Conservation (phyloP, 2,797 vertebrate genomes). For the Sebastes iracundus region DNA sequence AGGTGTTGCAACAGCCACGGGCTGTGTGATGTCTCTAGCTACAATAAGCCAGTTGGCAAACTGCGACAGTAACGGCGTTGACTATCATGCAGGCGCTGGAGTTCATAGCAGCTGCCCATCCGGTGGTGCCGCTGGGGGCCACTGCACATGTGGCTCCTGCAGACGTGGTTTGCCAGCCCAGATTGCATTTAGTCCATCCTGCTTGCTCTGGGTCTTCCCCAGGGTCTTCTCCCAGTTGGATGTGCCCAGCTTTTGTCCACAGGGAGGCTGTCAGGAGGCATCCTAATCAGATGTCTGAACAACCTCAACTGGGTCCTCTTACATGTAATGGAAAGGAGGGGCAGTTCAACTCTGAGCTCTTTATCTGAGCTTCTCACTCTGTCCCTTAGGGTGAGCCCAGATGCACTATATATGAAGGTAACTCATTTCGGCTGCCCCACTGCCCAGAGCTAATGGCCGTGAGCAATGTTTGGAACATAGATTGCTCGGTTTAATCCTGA, state of each 20-base stretch:
- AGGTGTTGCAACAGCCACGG: too few relatives aligned
- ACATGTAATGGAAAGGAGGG: conserved; percentile 3
- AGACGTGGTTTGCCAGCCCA: background rate
- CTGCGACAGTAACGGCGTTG: too few relatives aligned
- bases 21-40: too few relatives aligned
- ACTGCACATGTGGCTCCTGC: too few relatives aligned
- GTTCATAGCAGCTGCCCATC: too few relatives aligned
- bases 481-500: conserved; percentile 23
- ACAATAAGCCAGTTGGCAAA: too few relatives aligned
- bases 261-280: background rate
- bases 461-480: conserved; percentile 22
- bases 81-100: too few relatives aligned
- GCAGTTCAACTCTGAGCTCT: background rate
- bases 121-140: too few relatives aligned
- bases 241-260: conserved; percentile 2
- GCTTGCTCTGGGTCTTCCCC: background rate
- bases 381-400: conserved; percentile 23
- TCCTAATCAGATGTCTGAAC: conserved; percentile 10
- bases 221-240: background rate
- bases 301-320: conserved; percentile 19
- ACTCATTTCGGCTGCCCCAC: conserved; percentile 19
- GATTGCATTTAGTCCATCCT: background rate
- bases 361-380: conserved; percentile 41
- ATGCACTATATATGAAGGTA: conserved; percentile 25
- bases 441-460: conserved; percentile 36